Evolutionary conservation across 2,888 invertebrate species (phyloP).

Genomic region (Synergus itoensis): DNA sequence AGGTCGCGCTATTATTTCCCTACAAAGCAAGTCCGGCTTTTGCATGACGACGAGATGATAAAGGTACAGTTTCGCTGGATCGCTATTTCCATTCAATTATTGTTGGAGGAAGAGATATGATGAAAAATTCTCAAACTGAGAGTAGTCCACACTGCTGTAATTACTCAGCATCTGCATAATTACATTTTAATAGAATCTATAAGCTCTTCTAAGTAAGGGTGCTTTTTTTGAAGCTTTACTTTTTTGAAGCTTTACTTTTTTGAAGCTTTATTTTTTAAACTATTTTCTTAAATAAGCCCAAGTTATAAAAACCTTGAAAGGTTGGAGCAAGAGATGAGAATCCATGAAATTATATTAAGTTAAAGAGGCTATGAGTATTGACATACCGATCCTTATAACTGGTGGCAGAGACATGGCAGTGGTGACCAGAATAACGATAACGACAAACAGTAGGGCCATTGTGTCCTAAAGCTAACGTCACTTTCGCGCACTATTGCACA

Average conservation of each 20-base stretch:
- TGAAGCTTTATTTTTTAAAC: no score
- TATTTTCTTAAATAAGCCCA: no score
- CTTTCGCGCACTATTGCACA: slow-evolving; percentile 57
- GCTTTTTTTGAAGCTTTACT: no score
- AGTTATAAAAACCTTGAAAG: no score
- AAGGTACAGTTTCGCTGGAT: not conserved
- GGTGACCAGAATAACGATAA: slow-evolving; percentile 75
- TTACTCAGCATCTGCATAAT: not conserved
- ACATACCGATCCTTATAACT: slow-evolving; percentile 77
- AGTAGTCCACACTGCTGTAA: not conserved
- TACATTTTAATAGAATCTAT: not conserved
- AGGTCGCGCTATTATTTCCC: not conserved
- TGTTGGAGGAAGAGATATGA: not conserved
- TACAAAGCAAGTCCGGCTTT: slow-evolving; percentile 9
- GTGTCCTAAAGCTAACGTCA: slow-evolving; percentile 59
- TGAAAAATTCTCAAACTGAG: not conserved
- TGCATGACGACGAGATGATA: not conserved
- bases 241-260: no score
- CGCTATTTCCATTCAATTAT: slow-evolving; percentile 1
- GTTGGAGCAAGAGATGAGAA: not conserved
- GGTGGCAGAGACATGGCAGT: slow-evolving; percentile 76
- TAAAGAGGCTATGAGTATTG: slow-evolving; percentile 37
- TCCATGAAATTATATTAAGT: not conserved
- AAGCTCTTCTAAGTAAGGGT: no score
- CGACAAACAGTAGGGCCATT: slow-evolving; percentile 75